phyloP scores from a whole-genome alignment of 2,113 vertebrate species.

The Syrmaticus mikado region DNA sequence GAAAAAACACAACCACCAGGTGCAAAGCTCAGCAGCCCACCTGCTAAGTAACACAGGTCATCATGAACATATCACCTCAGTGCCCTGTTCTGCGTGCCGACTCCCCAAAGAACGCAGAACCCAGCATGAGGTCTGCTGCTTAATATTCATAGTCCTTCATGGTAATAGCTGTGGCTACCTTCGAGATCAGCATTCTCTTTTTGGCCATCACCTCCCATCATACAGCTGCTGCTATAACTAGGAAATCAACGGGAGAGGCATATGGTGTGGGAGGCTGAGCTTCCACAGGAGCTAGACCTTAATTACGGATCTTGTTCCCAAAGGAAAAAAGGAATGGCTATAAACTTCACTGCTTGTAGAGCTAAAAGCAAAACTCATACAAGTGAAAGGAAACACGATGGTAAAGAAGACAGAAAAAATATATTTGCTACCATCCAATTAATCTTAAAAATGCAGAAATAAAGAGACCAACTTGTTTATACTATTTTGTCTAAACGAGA shows the following conservation, averaged over 20 bases:
- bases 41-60: background rate
- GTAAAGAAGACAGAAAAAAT: background rate
- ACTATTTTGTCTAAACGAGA: background rate
- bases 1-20: background rate
- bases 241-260: background rate
- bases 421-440: background rate
- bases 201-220: background rate
- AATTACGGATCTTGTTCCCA: background rate
- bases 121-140: accelerated
- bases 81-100: background rate
- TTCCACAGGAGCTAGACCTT: background rate
- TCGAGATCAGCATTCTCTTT: background rate
- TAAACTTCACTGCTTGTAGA: background rate
- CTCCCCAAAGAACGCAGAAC: background rate
- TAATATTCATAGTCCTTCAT: background rate
- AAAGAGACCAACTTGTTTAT: background rate
- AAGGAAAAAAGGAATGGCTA: background rate
- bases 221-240: background rate
- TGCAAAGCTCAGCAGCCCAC: background rate
- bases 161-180: background rate
- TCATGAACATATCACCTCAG: background rate
- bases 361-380: background rate
- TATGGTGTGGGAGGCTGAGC: background rate
- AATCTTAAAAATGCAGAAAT: background rate
- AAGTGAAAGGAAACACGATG: background rate